Conservation (phyloP, 1,140 invertebrate genomes). For the Metaphire vulgaris region DNA sequence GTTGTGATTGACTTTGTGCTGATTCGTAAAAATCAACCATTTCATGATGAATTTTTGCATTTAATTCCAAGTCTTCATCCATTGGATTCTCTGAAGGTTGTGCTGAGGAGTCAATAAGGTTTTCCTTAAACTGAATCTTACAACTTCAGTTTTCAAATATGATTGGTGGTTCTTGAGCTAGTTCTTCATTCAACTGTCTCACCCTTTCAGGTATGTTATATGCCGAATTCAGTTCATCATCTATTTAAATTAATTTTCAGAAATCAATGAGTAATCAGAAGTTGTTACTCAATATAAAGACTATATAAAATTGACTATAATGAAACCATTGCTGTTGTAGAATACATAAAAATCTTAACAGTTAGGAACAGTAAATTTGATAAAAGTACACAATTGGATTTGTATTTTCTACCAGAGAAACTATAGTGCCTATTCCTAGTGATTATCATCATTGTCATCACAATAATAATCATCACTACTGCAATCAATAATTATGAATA, state of each 20-base stretch:
- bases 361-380: too few relatives aligned
- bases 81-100: too few relatives aligned
- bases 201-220: slow-evolving; percentile 38
- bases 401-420: background rate
- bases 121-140: slow-evolving; percentile 43
- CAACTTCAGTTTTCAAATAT: slow-evolving; percentile 34
- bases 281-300: background rate
- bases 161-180: slow-evolving; percentile 44
- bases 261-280: background rate
- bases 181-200: slow-evolving; percentile 43
- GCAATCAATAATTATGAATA: too few relatives aligned
- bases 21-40: too few relatives aligned
- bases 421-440: too few relatives aligned
- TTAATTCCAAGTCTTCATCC: too few relatives aligned
- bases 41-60: too few relatives aligned
- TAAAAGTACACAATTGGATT: background rate
- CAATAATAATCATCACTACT: too few relatives aligned
- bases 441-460: too few relatives aligned
- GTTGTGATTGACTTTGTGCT: too few relatives aligned
- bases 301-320: background rate
- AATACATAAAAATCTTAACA: too few relatives aligned
- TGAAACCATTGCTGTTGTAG: background rate
- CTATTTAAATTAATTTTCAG: background rate
- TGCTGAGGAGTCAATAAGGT: slow-evolving; percentile 44
- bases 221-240: background rate